Base-by-base conservation (phyloP, 1,140 invertebrate genomes). In the Drosophila suzukii region DNA sequence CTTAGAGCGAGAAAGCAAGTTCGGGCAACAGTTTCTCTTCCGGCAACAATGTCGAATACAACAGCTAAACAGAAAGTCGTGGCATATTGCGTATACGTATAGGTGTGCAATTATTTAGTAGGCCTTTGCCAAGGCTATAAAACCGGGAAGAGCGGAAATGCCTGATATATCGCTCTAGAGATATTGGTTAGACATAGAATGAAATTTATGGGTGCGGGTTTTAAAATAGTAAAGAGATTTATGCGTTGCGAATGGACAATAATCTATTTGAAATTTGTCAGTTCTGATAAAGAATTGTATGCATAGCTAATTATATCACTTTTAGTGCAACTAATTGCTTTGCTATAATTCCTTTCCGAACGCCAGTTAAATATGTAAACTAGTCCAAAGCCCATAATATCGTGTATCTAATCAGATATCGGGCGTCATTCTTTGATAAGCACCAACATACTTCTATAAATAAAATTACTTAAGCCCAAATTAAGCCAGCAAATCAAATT, bases 21-120 rank as follows among this genome's bases (percentile, higher is more conserved):
- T 39, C 7, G 36, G 62, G 24, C 15, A 62, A 20, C 34, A 20
- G 51, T n/a, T 41, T 71, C 24, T 49, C 68, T 72, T 72, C 68
- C 68, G 68, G 36, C 65, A 72, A 70, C 68, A 55, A 65, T 46
- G 32, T 44, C 34, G 51, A 43, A 46, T 27, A 12, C 39, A 49
- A 71, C 47, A 15, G 36, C 43, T 15, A 62, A 49, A 32, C 17
- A 30, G 13, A 15, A 34, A 15, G 30, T 58, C 38, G 27, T 13
- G 30, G 17, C 17, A 60, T n/a, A 71, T 67, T 49, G 61, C 63
- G 43, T 50, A 68, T 71, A 57, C 63, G 53, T 57, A 32, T 38
- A 34, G 53, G 53, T 72, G 46, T 41, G 44, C 58, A 62, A 63
- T 41, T 66, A 62, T 66, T 61, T 66, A 66, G 61, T 49, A 49